Conservation (phyloP, 2,797 vertebrate species). For the Sphenodon punctatus region DNA sequence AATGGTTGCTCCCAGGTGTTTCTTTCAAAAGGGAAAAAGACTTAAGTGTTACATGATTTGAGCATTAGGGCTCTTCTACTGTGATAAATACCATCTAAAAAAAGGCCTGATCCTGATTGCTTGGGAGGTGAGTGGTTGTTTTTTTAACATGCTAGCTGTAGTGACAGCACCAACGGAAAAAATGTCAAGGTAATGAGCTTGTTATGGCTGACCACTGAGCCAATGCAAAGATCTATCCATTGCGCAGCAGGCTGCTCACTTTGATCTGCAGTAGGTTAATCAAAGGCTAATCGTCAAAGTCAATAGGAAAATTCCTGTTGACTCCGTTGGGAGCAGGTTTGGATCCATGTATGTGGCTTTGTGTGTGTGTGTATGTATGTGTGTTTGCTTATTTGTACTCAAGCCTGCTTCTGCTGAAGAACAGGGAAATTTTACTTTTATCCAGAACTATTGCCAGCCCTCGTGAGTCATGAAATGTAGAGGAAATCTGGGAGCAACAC, state of each 20-base stretch:
- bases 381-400: no score
- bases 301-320: rapidly evolving
- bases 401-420: no score
- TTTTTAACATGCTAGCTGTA: background rate
- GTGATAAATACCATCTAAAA: no score
- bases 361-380: no score
- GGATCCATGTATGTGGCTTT: rapidly evolving
- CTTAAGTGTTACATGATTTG: no score
- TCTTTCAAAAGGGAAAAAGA: background rate
- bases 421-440: no score
- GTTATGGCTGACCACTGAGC: background rate
- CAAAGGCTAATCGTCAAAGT: background rate
- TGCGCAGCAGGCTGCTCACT: rapidly evolving
- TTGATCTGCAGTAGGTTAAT: no score
- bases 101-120: no score
- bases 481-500: conserved; percentile 6
- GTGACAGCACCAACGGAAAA: background rate
- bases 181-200: background rate
- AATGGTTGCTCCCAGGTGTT: background rate
- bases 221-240: rapidly evolving
- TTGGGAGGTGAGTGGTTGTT: background rate
- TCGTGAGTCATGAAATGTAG: no score
- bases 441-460: no score
- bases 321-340: background rate
- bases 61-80: no score